Percentiles rank a stretch among this genome's conserved stretches.
Conservation (phyloP, 2,888 invertebrate genomes). For the Venusia cambrica region DNA sequence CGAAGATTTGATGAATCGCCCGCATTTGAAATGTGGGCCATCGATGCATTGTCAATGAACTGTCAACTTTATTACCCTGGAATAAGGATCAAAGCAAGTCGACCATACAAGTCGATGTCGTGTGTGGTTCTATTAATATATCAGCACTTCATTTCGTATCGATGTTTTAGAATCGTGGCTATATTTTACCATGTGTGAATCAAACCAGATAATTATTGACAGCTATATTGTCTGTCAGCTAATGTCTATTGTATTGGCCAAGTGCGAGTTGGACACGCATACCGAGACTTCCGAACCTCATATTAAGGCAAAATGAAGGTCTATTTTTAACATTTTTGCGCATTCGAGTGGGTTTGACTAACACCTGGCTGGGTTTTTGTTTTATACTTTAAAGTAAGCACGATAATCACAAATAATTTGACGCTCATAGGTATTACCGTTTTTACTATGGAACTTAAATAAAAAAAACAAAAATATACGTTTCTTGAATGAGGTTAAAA, state of each 20-base stretch:
- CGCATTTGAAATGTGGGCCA: slow-evolving; percentile 57
- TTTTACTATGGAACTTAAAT: too few relatives aligned
- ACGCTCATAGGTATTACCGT: too few relatives aligned
- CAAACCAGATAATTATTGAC: slow-evolving; percentile 17
- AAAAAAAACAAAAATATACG: not conserved
- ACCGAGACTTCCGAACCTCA: too few relatives aligned
- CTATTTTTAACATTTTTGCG: too few relatives aligned
- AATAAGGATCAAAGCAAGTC: slow-evolving; percentile 13
- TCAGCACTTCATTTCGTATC: slow-evolving; percentile 60
- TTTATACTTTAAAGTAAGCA: too few relatives aligned
- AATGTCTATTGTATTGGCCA: too few relatives aligned
- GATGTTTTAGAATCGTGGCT: slow-evolving; percentile 42
- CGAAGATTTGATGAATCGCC: slow-evolving; percentile 67
- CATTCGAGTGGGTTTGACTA: too few relatives aligned
- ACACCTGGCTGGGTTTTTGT: too few relatives aligned
- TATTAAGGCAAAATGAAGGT: too few relatives aligned
- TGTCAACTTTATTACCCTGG: slow-evolving; percentile 14
- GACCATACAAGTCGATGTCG: slow-evolving; percentile 43
- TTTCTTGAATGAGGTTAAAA: not conserved
- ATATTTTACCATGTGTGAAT: slow-evolving; percentile 32
- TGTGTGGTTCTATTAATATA: slow-evolving; percentile 54
- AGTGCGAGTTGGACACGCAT: too few relatives aligned
- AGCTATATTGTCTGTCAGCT: slow-evolving; percentile 16
- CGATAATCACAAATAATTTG: too few relatives aligned
- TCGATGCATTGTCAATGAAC: slow-evolving; percentile 46